Base-by-base conservation (phyloP, 2,797 vertebrate genomes). In the Epinephelus coioides region DNA sequence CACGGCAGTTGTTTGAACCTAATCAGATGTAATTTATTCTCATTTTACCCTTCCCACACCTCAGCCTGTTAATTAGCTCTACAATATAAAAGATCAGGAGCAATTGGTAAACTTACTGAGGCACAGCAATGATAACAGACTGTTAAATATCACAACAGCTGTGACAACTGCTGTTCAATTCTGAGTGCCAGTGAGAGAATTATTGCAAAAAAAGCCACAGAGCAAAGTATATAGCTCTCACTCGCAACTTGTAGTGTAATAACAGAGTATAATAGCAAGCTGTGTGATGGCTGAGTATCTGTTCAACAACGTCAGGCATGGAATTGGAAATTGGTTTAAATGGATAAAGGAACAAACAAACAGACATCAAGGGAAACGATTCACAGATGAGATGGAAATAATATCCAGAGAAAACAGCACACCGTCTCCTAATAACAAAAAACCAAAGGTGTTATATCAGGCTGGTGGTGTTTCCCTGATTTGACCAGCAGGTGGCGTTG, bases 401-500 rank as follows among this genome's bases (percentile, higher is more conserved):
- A 63, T 23, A 69, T 30, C 62, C 12, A 14, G 30, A 53, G 25
- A 66, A 78, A 73, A 73, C 40, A n/a, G 15, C 17, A 54, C 3
- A 46, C 6, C 10, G n/a, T 18, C 18, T 46, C 21, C 34, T 44
- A 13, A 49, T 56, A 30, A 30, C 27, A 30, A 30, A 27, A 40
- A 30, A 51, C 3, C 23, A 51, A 2, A 34, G 6, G 6, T n/a
- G 14, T 0, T 18, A n/a, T 38, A 62, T 30, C 50, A 64, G 40
- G 25, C 6, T 40, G 34, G 9, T 56, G 54, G 4, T 54, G 64
- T 78, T 88, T 79, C 19, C 50, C 25, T n/a, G 14, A 10, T 65
- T 34, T 74, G 25, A 59, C 79, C 95, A 94, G 85, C 85, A 95
- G 94, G 83, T 84, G 88, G 93, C 19, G 90, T 60, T 91, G 78